Conservation (phyloP, 2,113 vertebrate species). For the Oreochromis tanganicae region DNA sequence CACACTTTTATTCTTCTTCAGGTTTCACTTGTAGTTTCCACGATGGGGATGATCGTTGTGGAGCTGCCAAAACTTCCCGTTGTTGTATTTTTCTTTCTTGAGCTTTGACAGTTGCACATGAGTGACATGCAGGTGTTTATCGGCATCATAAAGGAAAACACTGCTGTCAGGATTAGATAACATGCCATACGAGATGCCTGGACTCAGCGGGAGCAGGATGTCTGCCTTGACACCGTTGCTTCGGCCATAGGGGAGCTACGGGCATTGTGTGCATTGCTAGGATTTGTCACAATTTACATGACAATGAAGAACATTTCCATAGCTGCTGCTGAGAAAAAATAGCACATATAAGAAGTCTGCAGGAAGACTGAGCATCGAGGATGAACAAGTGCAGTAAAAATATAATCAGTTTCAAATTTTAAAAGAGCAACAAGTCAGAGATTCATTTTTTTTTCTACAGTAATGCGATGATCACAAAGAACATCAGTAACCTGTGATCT, state of each 20-base stretch:
- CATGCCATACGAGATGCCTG: background rate
- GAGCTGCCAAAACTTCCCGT: background rate
- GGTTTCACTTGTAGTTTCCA: background rate
- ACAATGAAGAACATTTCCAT: background rate
- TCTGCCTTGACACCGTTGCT: background rate
- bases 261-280: background rate
- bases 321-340: background rate
- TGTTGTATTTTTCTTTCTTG: background rate
- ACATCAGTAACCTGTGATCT: background rate
- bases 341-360: background rate
- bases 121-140: background rate
- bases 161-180: background rate
- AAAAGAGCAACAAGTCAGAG: background rate
- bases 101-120: background rate
- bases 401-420: background rate
- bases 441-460: background rate
- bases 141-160: background rate
- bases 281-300: background rate
- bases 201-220: background rate
- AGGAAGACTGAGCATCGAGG: background rate
- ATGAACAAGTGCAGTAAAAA: background rate
- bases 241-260: background rate
- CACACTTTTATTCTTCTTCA: background rate
- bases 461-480: background rate
- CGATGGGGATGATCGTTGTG: accelerated